Evolutionary conservation across 2,888 invertebrate genomes (phyloP).

Genomic region (Metellina segmentata): DNA sequence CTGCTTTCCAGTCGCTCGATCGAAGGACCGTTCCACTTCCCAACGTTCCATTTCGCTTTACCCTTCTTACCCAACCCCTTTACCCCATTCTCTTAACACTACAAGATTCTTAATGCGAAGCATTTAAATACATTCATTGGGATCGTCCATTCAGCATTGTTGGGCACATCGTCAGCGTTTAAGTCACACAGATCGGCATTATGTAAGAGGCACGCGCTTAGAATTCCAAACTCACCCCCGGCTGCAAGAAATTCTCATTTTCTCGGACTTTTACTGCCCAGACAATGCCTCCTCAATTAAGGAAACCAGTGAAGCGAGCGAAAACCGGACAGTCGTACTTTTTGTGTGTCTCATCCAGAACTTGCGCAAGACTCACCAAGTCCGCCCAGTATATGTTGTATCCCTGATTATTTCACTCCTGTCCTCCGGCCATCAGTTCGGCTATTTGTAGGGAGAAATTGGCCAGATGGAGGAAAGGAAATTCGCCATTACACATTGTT

Average conservation of each 20-base stretch:
- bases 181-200: conserved; percentile 17
- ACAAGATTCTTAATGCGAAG: neutral
- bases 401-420: neutral
- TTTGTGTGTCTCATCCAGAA: conserved; percentile 48
- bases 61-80: conserved; percentile 4
- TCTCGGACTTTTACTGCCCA: conserved; percentile 15
- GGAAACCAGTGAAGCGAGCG: conserved; percentile 38
- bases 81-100: conserved; percentile 25
- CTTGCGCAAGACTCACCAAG: conserved; percentile 2
- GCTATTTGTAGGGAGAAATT: conserved; percentile 47
- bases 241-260: conserved; percentile 6
- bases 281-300: conserved; percentile 66
- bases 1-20: no score
- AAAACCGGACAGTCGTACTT: conserved; percentile 29
- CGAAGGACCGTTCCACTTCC: no score
- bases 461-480: conserved; percentile 22
- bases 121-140: conserved; percentile 5
- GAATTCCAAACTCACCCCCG: conserved; percentile 30
- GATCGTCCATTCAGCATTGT: conserved; percentile 18
- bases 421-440: neutral
- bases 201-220: conserved; percentile 34
- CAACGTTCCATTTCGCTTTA: neutral
- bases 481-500: conserved; percentile 47
- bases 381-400: neutral
- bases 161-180: neutral